Conservation (phyloP, 2,113 vertebrate species). For the Calidris pugnax region DNA sequence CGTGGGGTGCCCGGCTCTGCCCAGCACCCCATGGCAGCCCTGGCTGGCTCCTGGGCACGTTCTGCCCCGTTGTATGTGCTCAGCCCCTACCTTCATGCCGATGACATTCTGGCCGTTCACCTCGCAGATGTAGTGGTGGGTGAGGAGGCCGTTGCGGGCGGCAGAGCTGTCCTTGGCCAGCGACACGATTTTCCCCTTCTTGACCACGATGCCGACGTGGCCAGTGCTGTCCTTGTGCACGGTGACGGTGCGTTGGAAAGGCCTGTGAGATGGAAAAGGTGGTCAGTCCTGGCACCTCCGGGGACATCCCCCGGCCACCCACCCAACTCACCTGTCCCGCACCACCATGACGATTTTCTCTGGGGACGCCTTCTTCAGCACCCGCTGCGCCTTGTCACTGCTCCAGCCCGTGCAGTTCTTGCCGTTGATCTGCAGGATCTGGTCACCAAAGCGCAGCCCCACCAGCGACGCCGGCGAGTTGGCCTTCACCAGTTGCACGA, state of each 20-base stretch:
- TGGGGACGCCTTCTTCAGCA: conserved; percentile 81
- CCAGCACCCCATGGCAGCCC: not conserved
- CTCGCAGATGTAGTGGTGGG: conserved; percentile 90
- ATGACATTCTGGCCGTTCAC: conserved; percentile 95
- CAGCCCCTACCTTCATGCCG: conserved; percentile 86
- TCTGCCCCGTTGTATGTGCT: accelerated
- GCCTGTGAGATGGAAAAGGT: conserved; percentile 64
- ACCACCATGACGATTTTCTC: conserved; percentile 89
- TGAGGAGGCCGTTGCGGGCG: conserved; percentile 89
- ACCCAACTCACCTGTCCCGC: conserved; percentile 84
- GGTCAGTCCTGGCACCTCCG: not conserved
- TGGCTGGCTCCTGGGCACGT: accelerated
- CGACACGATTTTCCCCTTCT: conserved; percentile 87
- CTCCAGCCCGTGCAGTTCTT: conserved; percentile 89
- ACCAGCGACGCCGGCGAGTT: conserved; percentile 89
- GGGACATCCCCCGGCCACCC: accelerated
- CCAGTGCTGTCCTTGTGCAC: conserved; percentile 93
- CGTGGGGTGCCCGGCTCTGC: not conserved
- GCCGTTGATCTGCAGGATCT: conserved; percentile 91
- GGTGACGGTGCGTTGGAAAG: conserved; percentile 91
- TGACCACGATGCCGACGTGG: conserved; percentile 86
- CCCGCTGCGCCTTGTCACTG: conserved; percentile 85
- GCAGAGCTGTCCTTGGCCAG: conserved; percentile 90
- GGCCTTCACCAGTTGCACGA: conserved; percentile 93
- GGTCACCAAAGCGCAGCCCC: conserved; percentile 95